phyloP scores from a whole-genome alignment of 2,113 vertebrate genomes.

The Tricholaema leucomelas region DNA sequence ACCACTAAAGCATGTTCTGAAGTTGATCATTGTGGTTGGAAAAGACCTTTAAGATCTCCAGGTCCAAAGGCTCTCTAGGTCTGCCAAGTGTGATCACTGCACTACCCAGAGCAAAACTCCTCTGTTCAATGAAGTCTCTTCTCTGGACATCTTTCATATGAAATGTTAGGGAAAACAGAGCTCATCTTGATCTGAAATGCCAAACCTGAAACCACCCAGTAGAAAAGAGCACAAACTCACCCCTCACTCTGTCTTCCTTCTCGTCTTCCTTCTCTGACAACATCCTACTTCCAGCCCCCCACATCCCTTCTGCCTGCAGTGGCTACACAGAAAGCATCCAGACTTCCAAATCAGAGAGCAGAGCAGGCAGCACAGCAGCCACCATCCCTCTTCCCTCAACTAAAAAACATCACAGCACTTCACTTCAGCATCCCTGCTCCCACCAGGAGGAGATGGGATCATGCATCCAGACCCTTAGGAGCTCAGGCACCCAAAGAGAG shows the following conservation, averaged over 20 bases:
- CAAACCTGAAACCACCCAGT: not conserved
- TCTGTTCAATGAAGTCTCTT: not conserved
- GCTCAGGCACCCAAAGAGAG: constrained; percentile 12
- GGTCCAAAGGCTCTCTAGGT: no score
- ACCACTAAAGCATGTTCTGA: no score
- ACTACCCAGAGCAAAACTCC: not conserved
- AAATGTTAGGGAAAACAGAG: not conserved
- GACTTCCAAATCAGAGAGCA: no score
- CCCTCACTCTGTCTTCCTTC: not conserved
- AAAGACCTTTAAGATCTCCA: no score
- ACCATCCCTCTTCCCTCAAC: not conserved
- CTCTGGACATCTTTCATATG: not conserved
- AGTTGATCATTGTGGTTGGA: no score
- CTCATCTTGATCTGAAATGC: not conserved
- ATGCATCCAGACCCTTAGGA: not conserved
- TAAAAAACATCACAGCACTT: not conserved
- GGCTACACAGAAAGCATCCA: not conserved
- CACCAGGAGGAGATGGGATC: not conserved
- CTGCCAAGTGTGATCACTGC: no score
- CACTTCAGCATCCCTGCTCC: not conserved
- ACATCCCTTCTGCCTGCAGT: rapidly evolving
- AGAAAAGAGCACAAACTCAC: not conserved
- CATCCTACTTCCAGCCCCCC: not conserved
- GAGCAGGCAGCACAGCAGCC: not conserved
- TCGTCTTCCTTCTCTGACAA: not conserved